Conservation (phyloP, 2,888 invertebrate genomes). For the Polyommatus iphigenia region DNA sequence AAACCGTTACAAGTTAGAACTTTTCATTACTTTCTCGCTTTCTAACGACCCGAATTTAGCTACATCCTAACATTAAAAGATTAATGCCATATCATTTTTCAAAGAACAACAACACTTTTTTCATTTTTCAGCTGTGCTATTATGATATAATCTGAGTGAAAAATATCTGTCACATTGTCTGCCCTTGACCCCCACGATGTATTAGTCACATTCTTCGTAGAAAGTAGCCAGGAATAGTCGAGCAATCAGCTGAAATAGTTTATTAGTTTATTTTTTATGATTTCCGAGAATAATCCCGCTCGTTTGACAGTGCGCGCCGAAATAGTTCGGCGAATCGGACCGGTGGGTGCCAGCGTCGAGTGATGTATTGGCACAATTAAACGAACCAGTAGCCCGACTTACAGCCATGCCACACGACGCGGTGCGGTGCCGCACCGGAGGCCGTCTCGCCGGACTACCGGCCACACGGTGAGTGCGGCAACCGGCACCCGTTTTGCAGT, state of each 20-base stretch:
- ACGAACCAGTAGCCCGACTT: no score
- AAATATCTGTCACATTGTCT: not conserved
- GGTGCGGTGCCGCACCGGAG: no score
- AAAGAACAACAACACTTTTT: not conserved
- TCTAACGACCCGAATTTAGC: no score
- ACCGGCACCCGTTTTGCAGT: no score
- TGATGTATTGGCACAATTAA: slow-evolving; percentile 53
- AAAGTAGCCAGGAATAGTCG: slow-evolving; percentile 15
- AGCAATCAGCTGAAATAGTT: slow-evolving; percentile 15
- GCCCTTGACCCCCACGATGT: slow-evolving; percentile 14
- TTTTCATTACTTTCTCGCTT: no score
- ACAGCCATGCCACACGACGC: no score
- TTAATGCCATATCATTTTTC: no score
- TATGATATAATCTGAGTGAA: not conserved
- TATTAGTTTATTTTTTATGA: slow-evolving; percentile 25
- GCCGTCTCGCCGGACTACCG: no score
- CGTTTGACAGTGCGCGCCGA: slow-evolving; percentile 29
- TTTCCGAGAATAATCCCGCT: slow-evolving; percentile 29
- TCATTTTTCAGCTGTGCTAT: not conserved
- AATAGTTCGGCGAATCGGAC: slow-evolving; percentile 46
- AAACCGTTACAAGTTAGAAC: no score
- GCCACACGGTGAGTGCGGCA: no score
- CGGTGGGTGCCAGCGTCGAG: slow-evolving; percentile 45
- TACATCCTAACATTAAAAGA: no score
- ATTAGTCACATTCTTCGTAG: slow-evolving; percentile 23